Conservation (phyloP, 1,140 invertebrate species). For the Pseudomyrmex flavicornis region DNA sequence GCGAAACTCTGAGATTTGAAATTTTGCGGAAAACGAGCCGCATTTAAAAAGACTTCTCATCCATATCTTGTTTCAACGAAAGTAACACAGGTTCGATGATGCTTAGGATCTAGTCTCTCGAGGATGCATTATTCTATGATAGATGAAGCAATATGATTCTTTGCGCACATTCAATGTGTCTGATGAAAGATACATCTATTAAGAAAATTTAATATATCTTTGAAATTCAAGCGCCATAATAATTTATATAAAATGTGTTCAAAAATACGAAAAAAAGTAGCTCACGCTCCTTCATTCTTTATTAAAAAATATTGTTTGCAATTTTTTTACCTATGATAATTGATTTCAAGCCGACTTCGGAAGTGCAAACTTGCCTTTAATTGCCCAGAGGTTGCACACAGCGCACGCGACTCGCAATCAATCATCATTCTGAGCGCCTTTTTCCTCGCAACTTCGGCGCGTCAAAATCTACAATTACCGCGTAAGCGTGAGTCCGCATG, state of each 20-base stretch:
- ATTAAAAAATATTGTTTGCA: not conserved
- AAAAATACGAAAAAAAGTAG: not conserved
- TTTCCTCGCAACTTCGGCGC: not conserved
- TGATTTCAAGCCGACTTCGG: slow-evolving; percentile 1
- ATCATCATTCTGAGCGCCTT: slow-evolving; percentile 46
- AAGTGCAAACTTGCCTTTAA: slow-evolving; percentile 47
- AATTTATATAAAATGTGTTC: not conserved
- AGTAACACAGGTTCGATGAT: slow-evolving; percentile 8
- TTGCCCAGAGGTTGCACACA: not conserved
- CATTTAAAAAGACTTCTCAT: slow-evolving; percentile 12
- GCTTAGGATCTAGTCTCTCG: slow-evolving; percentile 11
- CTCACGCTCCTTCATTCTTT: not conserved
- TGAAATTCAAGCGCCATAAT: not conserved
- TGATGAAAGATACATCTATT: no score
- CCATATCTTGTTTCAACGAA: not conserved
- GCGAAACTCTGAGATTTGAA: slow-evolving; percentile 35
- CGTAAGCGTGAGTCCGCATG: slow-evolving; percentile 13
- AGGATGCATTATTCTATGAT: not conserved
- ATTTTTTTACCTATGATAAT: not conserved
- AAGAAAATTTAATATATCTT: not conserved
- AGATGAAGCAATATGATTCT: slow-evolving; percentile 3
- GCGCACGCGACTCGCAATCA: slow-evolving; percentile 26
- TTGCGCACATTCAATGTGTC: no score
- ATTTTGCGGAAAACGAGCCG: slow-evolving; percentile 51
- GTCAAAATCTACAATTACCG: slow-evolving; percentile 55